These are phyloP conservation scores for Hiodon alosoides DNA, from an alignment of 2,113 vertebrate species.

Conservation along the genomic window DNA sequence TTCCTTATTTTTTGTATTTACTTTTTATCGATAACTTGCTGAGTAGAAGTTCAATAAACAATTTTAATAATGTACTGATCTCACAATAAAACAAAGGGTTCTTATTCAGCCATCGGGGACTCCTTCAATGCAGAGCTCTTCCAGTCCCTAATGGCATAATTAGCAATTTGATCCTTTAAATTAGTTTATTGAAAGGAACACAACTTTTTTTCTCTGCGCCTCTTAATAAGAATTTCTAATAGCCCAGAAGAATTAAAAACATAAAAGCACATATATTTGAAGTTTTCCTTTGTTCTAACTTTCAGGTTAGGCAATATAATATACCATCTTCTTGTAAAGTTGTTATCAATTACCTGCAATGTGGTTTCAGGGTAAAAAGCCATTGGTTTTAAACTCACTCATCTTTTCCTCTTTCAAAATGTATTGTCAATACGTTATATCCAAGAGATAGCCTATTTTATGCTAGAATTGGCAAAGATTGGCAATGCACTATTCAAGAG, in stretches of 20 bases:
- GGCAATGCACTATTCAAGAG: neutral
- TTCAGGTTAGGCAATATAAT: constrained; percentile 27
- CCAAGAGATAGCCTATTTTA: neutral
- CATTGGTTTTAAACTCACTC: constrained; percentile 8
- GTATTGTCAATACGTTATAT: neutral
- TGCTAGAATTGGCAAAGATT: neutral
- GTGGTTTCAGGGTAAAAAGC: constrained; percentile 16
- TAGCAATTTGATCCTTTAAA: constrained; percentile 61
- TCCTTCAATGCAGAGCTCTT: constrained; percentile 44
- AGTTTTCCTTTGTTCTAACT: constrained; percentile 56
- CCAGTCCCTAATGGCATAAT: constrained; percentile 64
- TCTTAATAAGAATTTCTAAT: constrained; percentile 54
- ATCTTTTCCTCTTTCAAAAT: constrained; percentile 14
- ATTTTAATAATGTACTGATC: constrained; percentile 58
- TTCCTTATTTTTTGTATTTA: constrained; percentile 7
- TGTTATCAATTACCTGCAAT: constrained; percentile 17
- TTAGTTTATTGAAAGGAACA: constrained; percentile 62
- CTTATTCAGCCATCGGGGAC: constrained; percentile 50
- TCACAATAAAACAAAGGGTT: constrained; percentile 44
- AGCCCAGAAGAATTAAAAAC: constrained; percentile 58
- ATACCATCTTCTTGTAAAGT: constrained; percentile 3
- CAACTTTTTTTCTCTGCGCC: constrained; percentile 61
- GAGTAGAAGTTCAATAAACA: constrained; percentile 42
- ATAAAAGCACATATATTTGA: constrained; percentile 55
- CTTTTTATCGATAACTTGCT: constrained; percentile 3